A percentile compares a stretch with the other conserved stretches of the same genome.
Evolutionary conservation across 2,888 invertebrate genomes (phyloP).

Genomic region (Pachycephus smyrnensis): DNA sequence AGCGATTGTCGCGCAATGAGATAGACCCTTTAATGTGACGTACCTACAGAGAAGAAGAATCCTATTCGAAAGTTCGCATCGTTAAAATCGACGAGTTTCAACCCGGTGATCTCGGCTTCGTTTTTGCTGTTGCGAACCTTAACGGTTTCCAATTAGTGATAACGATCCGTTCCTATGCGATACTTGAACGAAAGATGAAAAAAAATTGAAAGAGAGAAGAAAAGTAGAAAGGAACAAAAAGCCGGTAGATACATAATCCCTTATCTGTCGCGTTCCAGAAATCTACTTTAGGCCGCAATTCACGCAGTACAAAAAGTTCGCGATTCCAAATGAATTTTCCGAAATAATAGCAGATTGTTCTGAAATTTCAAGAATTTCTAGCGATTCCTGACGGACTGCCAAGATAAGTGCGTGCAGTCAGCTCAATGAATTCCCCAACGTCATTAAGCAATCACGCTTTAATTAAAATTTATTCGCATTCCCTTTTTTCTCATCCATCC

Average conservation of each 20-base stretch:
- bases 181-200: not conserved
- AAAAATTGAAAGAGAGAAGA: not conserved
- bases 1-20: not conserved
- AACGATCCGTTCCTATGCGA: not conserved
- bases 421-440: not conserved
- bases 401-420: not conserved
- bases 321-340: not conserved
- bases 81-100: not conserved
- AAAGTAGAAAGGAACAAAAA: not conserved
- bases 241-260: not conserved
- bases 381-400: not conserved
- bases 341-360: not conserved
- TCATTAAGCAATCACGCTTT: not conserved
- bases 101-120: too few species aligned
- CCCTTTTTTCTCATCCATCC: slow-evolving; percentile 6
- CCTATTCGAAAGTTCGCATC: not conserved
- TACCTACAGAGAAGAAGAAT: not conserved
- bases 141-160: not conserved
- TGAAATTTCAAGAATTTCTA: not conserved
- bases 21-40: not conserved
- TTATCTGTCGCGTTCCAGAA: not conserved
- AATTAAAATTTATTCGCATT: slow-evolving; percentile 14
- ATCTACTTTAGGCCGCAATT: not conserved
- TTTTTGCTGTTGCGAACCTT: not conserved
- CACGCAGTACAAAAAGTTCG: not conserved